Percentiles rank a stretch among this genome's conserved stretches.
Evolutionary conservation across 1,140 invertebrate species (phyloP).

Genomic region (Bombus superbus): DNA sequence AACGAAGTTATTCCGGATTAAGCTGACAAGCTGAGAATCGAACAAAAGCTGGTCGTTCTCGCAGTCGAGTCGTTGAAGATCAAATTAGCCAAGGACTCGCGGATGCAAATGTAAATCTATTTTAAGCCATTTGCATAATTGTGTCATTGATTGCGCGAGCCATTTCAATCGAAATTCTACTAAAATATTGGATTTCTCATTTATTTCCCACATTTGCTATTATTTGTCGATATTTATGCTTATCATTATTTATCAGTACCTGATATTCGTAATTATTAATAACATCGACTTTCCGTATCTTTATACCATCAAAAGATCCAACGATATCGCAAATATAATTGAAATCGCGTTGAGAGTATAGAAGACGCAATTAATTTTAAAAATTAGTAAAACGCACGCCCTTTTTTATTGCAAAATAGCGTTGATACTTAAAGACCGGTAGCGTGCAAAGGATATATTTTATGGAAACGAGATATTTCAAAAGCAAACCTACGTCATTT

Average conservation of each 20-base stretch:
- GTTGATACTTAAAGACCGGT: no score
- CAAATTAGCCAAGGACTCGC: constrained; percentile 7
- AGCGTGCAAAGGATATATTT: no score
- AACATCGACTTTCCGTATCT: no score
- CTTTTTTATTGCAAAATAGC: no score
- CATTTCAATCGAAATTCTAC: background rate
- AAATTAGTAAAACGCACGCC: no score
- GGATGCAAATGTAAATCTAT: constrained; percentile 29
- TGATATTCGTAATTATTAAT: no score
- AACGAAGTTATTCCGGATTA: constrained; percentile 7
- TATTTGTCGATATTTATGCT: background rate
- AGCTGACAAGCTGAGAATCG: background rate
- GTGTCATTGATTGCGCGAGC: background rate
- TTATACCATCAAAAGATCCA: no score
- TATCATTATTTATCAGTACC: no score
- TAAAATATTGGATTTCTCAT: background rate
- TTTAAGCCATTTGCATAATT: constrained; percentile 15
- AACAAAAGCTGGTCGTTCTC: background rate
- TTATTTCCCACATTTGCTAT: background rate
- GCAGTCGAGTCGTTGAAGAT: background rate
- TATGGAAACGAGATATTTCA: background rate
- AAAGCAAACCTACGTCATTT: background rate
- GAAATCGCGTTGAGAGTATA: no score
- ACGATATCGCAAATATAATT: no score
- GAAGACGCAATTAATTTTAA: no score